A percentile compares a stretch with the other conserved stretches of the same genome.
Conservation (phyloP, 2,797 vertebrate genomes). For the Jordanella pulchra region DNA sequence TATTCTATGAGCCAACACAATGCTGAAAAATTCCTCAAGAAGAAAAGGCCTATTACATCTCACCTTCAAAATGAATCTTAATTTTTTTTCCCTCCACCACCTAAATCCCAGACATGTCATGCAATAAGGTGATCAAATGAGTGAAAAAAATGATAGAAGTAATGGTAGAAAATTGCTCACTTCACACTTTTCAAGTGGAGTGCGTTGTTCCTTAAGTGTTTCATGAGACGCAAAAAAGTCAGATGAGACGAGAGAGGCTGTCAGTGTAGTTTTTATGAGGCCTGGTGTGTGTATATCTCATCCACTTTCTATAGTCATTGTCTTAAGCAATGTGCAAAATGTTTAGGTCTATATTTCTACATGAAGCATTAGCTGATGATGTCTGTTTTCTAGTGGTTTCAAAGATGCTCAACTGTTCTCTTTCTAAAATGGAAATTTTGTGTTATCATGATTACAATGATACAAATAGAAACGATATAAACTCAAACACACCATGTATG, state of each 20-base stretch:
- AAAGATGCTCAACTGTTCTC: neutral
- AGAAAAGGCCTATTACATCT: slow-evolving; percentile 13
- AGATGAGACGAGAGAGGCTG: neutral
- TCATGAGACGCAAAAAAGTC: neutral
- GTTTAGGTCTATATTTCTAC: neutral
- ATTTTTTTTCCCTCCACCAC: neutral
- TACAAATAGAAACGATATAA: neutral
- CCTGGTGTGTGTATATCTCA: neutral
- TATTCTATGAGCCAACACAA: neutral
- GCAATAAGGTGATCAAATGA: slow-evolving; percentile 9
- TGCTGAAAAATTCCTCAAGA: neutral
- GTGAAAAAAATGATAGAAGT: neutral
- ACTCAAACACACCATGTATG: neutral
- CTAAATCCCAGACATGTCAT: slow-evolving; percentile 12
- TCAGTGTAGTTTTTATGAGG: neutral
- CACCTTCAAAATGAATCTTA: neutral
- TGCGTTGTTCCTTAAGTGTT: slow-evolving; percentile 4
- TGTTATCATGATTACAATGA: neutral
- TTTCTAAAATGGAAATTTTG: neutral
- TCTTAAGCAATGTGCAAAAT: neutral
- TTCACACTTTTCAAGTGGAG: slow-evolving; percentile 6
- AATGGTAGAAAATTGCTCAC: slow-evolving; percentile 10
- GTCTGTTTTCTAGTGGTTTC: neutral
- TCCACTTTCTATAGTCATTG: neutral
- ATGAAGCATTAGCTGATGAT: neutral